Conservation (phyloP, 2,797 vertebrate species). For the Rhynchonycteris naso region DNA sequence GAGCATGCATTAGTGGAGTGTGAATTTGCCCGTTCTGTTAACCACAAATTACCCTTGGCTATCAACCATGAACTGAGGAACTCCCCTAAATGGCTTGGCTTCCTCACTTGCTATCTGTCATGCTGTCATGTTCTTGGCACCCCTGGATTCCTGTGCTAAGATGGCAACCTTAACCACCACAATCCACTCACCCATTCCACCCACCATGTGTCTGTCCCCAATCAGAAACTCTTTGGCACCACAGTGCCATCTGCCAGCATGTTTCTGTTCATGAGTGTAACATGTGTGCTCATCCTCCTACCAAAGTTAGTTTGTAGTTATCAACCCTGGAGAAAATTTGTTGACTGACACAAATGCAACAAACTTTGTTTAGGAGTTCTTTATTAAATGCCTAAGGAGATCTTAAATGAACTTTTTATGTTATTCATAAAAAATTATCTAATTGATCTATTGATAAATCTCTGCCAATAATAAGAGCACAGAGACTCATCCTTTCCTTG, state of each 20-base stretch:
- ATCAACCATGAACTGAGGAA: slow-evolving; percentile 1
- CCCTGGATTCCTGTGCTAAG: background rate
- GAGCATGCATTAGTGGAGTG: background rate
- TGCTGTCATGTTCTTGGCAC: background rate
- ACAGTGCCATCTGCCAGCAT: background rate
- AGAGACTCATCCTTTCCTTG: slow-evolving; percentile 21
- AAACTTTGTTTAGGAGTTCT: background rate
- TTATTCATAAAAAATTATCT: background rate
- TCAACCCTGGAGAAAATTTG: slow-evolving; percentile 8
- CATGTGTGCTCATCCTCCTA: background rate
- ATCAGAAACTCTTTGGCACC: accelerated
- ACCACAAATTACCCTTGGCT: slow-evolving; percentile 54
- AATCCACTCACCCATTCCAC: accelerated
- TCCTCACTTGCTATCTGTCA: background rate
- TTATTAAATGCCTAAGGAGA: background rate
- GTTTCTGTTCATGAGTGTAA: accelerated
- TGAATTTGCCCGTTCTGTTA: slow-evolving; percentile 40
- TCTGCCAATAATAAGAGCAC: background rate
- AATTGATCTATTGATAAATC: background rate
- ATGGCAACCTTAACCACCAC: background rate
- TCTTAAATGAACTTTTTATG: background rate
- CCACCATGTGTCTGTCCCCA: background rate
- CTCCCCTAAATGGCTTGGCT: background rate
- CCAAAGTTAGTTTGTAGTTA: background rate
- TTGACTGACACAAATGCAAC: background rate